Evolutionary conservation across 1,140 invertebrate species (phyloP).

Genomic region (Himalopsyche phryganea): DNA sequence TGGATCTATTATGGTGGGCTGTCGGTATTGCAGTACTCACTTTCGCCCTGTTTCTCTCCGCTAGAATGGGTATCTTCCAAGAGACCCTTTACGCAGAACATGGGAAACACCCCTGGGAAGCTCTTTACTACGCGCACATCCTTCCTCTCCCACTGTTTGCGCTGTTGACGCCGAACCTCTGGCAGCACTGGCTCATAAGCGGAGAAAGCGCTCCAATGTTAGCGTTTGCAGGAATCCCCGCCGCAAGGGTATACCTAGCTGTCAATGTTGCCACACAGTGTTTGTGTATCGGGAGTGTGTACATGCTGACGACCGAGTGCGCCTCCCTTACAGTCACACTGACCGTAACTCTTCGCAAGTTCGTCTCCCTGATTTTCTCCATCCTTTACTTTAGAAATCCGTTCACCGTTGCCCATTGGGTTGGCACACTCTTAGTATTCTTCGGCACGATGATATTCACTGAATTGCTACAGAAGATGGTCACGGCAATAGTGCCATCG

Average conservation of each 20-base stretch:
- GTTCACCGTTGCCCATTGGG: slow-evolving; percentile 90
- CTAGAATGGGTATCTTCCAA: slow-evolving; percentile 95
- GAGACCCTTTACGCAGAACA: slow-evolving; percentile 81
- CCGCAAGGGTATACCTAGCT: slow-evolving; percentile 74
- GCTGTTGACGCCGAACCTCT: slow-evolving; percentile 70
- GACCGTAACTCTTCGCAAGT: slow-evolving; percentile 93
- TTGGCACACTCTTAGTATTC: slow-evolving; percentile 89
- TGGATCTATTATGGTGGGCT: slow-evolving; percentile 77
- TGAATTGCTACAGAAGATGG: slow-evolving; percentile 60
- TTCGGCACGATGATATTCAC: slow-evolving; percentile 90
- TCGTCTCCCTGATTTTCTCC: slow-evolving; percentile 90
- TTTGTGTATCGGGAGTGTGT: slow-evolving; percentile 93
- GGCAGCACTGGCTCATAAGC: slow-evolving; percentile 64
- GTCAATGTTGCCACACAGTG: slow-evolving; percentile 92
- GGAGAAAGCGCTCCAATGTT: slow-evolving; percentile 54
- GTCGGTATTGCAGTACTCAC: slow-evolving; percentile 83
- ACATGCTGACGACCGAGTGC: slow-evolving; percentile 89
- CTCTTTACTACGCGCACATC: slow-evolving; percentile 92
- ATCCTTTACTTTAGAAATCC: slow-evolving; percentile 94
- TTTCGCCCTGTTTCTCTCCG: slow-evolving; percentile 87
- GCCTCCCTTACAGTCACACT: slow-evolving; percentile 92
- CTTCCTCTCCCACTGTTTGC: slow-evolving; percentile 84
- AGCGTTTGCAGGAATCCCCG: slow-evolving; percentile 61
- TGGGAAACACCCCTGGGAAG: slow-evolving; percentile 94
- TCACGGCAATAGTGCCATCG: slow-evolving; percentile 35